Conservation (phyloP, 30 jellyfish, hydroid and myxozoan genomes). For the Turritopsis rubra region DNA sequence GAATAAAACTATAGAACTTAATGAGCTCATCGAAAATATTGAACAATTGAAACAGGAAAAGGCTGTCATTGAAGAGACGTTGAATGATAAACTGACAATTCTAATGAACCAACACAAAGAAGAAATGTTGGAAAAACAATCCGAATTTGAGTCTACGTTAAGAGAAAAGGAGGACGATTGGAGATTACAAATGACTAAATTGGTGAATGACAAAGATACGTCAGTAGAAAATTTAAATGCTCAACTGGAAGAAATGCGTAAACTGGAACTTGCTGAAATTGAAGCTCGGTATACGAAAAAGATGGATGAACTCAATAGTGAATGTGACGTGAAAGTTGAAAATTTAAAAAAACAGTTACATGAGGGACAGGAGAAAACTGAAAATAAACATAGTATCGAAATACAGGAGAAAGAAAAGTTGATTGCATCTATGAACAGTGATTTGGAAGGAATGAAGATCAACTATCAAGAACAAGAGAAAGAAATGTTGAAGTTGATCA, state of each 20-base stretch:
- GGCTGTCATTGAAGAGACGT: not conserved
- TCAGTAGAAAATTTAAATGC: slow-evolving; percentile 18
- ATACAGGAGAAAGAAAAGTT: slow-evolving; percentile 16
- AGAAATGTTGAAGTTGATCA: slow-evolving; percentile 9
- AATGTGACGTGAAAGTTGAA: not conserved
- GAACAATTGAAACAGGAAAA: not conserved
- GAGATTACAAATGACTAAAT: slow-evolving; percentile 4
- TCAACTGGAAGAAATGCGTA: slow-evolving; percentile 27
- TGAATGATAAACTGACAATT: not conserved
- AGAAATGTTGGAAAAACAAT: slow-evolving; percentile 8
- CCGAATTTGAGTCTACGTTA: not conserved
- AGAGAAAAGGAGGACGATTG: slow-evolving; percentile 38
- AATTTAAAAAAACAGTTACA: not conserved
- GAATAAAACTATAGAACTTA: not conserved
- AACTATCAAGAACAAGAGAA: slow-evolving; percentile 1
- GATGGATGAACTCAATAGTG: slow-evolving; percentile 14
- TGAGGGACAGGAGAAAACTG: slow-evolving; percentile 15
- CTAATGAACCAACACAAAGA: not conserved
- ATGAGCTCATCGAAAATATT: not conserved
- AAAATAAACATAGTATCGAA: not conserved
- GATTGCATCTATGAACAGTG: slow-evolving; percentile 3
- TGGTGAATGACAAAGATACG: slow-evolving; percentile 34
- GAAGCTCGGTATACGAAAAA: slow-evolving; percentile 31
- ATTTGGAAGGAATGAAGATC: not conserved
- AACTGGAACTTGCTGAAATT: slow-evolving; percentile 18